Conservation (phyloP, 2,113 vertebrate species). For the Toxostoma redivivum region DNA sequence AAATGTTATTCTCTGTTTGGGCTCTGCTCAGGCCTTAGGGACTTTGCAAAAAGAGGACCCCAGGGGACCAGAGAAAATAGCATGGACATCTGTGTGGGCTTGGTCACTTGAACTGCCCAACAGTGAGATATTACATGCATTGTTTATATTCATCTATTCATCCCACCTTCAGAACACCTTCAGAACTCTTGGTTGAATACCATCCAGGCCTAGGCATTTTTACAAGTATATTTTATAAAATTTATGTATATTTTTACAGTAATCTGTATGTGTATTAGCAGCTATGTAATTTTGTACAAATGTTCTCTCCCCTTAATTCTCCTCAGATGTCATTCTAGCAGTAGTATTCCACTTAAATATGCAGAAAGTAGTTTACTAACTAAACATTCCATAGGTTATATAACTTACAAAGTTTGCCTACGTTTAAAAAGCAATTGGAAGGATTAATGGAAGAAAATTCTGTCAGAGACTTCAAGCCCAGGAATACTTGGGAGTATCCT, state of each 20-base stretch:
- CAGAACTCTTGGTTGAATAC: background rate
- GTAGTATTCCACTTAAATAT: background rate
- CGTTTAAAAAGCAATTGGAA: background rate
- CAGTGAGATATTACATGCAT: background rate
- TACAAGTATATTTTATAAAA: background rate
- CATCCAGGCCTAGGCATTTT: background rate
- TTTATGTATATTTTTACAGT: background rate
- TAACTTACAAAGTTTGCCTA: background rate
- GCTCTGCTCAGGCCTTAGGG: fast-evolving
- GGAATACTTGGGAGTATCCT: background rate
- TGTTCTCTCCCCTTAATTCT: background rate
- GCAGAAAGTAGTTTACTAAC: background rate
- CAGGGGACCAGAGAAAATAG: background rate
- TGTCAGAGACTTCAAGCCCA: background rate
- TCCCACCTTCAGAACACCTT: background rate
- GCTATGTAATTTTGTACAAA: background rate
- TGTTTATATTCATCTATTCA: background rate
- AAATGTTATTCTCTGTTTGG: background rate
- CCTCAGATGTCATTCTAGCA: background rate
- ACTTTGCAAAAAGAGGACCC: background rate
- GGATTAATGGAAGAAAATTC: background rate
- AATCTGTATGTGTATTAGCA: background rate
- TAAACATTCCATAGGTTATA: background rate
- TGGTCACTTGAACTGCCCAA: background rate
- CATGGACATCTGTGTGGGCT: background rate